phyloP scores from a whole-genome alignment of 2,113 vertebrate species.

The Sinosuthora webbiana region DNA sequence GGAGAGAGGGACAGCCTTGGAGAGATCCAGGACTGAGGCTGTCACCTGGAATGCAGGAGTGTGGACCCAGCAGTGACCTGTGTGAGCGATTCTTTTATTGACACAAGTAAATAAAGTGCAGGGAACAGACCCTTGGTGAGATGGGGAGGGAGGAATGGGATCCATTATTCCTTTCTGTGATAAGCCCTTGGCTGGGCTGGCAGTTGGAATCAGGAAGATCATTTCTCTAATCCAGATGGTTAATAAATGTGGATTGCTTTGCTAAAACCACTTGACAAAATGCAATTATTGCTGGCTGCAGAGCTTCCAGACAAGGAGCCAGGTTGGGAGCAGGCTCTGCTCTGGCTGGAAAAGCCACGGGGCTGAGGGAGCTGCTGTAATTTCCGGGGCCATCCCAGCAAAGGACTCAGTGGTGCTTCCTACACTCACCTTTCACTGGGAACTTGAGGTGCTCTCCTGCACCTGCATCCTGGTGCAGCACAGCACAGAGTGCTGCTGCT shows the following conservation, averaged over 20 bases:
- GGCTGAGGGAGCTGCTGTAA: not conserved
- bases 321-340: not conserved
- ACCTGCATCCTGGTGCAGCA: not conserved
- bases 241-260: constrained; percentile 45
- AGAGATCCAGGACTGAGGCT: not conserved
- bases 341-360: not conserved
- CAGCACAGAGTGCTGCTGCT: not conserved
- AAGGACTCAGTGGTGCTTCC: not conserved
- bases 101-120: not conserved
- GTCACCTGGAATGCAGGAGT: not conserved
- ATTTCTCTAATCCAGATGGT: constrained; percentile 36
- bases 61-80: not conserved
- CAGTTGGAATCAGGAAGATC: constrained; percentile 1
- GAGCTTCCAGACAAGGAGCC: not conserved
- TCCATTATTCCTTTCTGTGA: not conserved
- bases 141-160: not conserved
- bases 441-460: not conserved
- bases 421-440: accelerated
- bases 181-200: not conserved
- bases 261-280: constrained; percentile 28
- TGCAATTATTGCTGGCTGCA: not conserved
- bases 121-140: not conserved
- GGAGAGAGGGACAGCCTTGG: not conserved
- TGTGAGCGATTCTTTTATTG: not conserved
- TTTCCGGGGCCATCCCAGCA: not conserved